Evolutionary conservation across 2,888 invertebrate species (phyloP).

Genomic region (Baccha elongata): DNA sequence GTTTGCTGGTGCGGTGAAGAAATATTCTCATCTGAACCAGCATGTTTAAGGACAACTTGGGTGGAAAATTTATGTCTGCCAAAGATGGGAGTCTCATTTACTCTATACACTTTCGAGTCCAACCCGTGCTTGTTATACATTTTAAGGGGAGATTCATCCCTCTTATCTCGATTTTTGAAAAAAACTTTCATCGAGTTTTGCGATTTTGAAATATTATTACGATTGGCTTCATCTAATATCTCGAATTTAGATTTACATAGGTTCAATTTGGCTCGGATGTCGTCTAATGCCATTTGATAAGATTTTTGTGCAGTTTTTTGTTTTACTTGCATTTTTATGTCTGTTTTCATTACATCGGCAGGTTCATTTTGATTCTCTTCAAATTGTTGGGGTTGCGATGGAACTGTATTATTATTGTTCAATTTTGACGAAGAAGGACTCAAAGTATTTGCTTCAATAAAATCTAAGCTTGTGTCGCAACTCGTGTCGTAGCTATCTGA

Average conservation of each 20-base stretch:
- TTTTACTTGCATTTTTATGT: constrained; percentile 72
- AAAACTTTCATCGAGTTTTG: constrained; percentile 80
- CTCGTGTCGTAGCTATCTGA: constrained; percentile 82
- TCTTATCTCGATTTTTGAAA: constrained; percentile 76
- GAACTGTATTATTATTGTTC: not conserved
- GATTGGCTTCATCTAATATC: constrained; percentile 79
- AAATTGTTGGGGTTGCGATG: constrained; percentile 15
- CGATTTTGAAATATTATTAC: constrained; percentile 79
- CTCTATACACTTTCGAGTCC: constrained; percentile 76
- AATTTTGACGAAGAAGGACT: constrained; percentile 21
- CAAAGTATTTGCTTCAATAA: constrained; percentile 79
- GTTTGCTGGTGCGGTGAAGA: constrained; percentile 50
- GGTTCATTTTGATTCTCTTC: constrained; percentile 41
- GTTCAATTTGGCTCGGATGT: constrained; percentile 80
- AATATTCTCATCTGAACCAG: constrained; percentile 81
- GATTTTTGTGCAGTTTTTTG: constrained; percentile 77
- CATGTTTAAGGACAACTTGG: constrained; percentile 74
- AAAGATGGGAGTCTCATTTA: constrained; percentile 82
- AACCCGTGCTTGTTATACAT: constrained; percentile 73
- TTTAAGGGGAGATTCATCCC: constrained; percentile 56
- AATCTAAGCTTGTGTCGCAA: constrained; percentile 82
- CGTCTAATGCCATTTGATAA: constrained; percentile 79
- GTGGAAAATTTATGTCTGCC: constrained; percentile 77
- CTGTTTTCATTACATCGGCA: not conserved
- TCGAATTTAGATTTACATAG: constrained; percentile 81